These are phyloP conservation scores for Agapostemon virescens DNA, from an alignment of 2,888 invertebrate species.

Conservation along the genomic window DNA sequence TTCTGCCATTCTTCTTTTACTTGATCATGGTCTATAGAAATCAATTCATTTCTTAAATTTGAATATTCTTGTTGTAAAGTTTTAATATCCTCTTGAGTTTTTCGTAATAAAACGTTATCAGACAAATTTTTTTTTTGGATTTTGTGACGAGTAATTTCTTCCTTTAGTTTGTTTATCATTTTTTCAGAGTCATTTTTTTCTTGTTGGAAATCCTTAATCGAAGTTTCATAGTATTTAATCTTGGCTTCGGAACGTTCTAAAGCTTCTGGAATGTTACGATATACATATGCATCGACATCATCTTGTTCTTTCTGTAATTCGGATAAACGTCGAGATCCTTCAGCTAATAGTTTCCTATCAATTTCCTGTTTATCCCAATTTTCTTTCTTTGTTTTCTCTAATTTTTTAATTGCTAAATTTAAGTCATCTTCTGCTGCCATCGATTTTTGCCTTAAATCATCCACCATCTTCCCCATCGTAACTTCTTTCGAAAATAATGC, in stretches of 20 bases:
- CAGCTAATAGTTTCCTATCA: slow-evolving; percentile 80
- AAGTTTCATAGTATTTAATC: slow-evolving; percentile 75
- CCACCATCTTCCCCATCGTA: slow-evolving; percentile 74
- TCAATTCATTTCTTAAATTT: slow-evolving; percentile 80
- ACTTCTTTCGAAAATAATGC: slow-evolving; percentile 77
- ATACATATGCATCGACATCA: slow-evolving; percentile 82
- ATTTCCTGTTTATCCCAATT: slow-evolving; percentile 78
- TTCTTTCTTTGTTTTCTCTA: slow-evolving; percentile 78
- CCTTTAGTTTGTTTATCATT: slow-evolving; percentile 70
- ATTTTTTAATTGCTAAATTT: slow-evolving; percentile 81
- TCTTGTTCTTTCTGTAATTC: slow-evolving; percentile 82
- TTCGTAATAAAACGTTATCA: slow-evolving; percentile 72
- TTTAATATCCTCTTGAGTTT: slow-evolving; percentile 71
- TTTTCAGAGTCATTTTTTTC: slow-evolving; percentile 82
- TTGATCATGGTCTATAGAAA: slow-evolving; percentile 83
- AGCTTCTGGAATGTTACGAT: slow-evolving; percentile 71
- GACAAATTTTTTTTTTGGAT: slow-evolving; percentile 71
- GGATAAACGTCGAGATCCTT: slow-evolving; percentile 80
- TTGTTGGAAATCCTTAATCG: slow-evolving; percentile 81
- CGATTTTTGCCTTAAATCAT: slow-evolving; percentile 70
- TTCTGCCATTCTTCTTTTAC: slow-evolving; percentile 83
- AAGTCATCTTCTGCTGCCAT: slow-evolving; percentile 73
- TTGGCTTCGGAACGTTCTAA: slow-evolving; percentile 78
- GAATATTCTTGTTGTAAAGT: slow-evolving; percentile 73
- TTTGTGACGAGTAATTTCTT: slow-evolving; percentile 71